Conservation (phyloP, 2,888 invertebrate species). For the Seira musarum region DNA sequence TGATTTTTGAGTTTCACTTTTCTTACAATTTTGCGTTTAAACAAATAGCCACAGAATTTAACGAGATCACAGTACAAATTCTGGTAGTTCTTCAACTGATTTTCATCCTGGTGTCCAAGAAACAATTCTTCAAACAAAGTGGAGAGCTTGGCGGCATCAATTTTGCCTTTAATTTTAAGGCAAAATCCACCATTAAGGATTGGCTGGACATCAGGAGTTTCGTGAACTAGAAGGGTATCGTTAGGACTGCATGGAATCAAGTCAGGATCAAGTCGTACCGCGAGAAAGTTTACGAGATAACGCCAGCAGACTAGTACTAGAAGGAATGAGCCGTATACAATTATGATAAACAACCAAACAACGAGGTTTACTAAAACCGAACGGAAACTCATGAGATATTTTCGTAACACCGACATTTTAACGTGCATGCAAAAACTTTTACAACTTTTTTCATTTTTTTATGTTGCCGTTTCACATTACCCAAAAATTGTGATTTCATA, state of each 20-base stretch:
- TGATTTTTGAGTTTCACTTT: constrained; percentile 49
- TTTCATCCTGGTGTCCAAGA: constrained; percentile 23
- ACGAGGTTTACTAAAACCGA: constrained; percentile 23
- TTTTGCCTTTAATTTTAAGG: constrained; percentile 46
- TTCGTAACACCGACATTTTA: constrained; percentile 25
- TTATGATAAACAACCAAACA: constrained; percentile 33
- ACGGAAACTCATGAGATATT: neutral
- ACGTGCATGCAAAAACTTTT: no score
- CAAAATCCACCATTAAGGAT: constrained; percentile 50
- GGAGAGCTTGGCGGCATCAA: constrained; percentile 30
- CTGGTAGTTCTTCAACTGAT: constrained; percentile 32
- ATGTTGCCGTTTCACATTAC: no score
- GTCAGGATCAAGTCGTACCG: constrained; percentile 6
- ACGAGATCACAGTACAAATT: constrained; percentile 60
- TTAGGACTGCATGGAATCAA: constrained; percentile 43
- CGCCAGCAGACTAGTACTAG: constrained; percentile 12
- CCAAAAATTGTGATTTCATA: no score
- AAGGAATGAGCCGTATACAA: constrained; percentile 31
- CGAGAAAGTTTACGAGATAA: constrained; percentile 32
- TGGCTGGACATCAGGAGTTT: constrained; percentile 47
- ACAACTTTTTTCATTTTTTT: no score
- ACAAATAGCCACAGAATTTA: constrained; percentile 52
- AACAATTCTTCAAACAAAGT: constrained; percentile 49
- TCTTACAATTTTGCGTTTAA: constrained; percentile 41
- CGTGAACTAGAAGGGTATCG: constrained; percentile 49